Evolutionary conservation across 2,888 invertebrate species (phyloP).

Genomic region (Oegoconia quadripuncta): DNA sequence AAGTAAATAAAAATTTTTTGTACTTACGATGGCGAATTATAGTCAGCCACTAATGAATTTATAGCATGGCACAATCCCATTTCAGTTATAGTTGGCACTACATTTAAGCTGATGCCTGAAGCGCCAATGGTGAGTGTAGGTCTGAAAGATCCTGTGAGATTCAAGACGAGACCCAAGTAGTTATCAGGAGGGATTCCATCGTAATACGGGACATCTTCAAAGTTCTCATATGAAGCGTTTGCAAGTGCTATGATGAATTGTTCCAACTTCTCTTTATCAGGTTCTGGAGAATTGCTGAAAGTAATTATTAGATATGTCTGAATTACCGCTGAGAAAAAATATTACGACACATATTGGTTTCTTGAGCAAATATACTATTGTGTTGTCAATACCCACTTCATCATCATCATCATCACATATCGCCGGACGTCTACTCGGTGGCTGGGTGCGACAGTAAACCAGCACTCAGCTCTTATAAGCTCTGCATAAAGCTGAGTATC

Average conservation of each 20-base stretch:
- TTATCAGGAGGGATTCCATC: conserved; percentile 74
- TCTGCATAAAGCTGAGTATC: no score
- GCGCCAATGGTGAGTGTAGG: conserved; percentile 77
- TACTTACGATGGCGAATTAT: conserved; percentile 78
- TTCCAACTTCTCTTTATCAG: conserved; percentile 74
- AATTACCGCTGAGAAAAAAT: no score
- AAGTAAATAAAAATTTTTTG: background rate
- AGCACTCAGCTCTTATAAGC: no score
- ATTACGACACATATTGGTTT: no score
- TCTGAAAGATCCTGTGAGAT: conserved; percentile 70
- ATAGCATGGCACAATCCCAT: conserved; percentile 85
- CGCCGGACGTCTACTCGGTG: no score
- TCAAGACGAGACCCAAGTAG: conserved; percentile 78
- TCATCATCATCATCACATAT: no score
- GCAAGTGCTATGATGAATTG: conserved; percentile 78
- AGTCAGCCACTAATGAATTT: conserved; percentile 82
- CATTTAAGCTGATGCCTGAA: conserved; percentile 62
- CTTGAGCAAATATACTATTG: no score
- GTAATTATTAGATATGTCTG: no score
- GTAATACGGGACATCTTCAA: conserved; percentile 77
- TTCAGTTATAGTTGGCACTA: conserved; percentile 82
- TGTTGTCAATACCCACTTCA: background rate
- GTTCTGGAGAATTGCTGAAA: conserved; percentile 43
- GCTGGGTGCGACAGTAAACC: no score
- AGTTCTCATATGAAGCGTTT: conserved; percentile 79